Evolutionary conservation across 2,888 invertebrate species (phyloP).

Genomic region (Ypsolopha scabrella): DNA sequence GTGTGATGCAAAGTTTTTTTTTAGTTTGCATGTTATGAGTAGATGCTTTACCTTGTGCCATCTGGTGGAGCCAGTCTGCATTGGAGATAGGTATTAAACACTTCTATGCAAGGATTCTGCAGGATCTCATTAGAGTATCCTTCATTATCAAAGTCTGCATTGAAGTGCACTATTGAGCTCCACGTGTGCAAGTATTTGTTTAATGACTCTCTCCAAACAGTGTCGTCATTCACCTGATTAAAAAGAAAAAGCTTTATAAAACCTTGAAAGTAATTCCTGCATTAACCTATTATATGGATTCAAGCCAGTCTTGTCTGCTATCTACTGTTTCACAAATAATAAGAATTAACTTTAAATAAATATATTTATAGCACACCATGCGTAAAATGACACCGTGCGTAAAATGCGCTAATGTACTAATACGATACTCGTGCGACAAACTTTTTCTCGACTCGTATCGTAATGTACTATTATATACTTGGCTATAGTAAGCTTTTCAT

Average conservation of each 20-base stretch:
- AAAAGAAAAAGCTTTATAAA: not conserved
- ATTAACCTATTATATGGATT: too few relatives aligned
- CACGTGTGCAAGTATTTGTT: constrained; percentile 61
- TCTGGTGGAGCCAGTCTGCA: constrained; percentile 87
- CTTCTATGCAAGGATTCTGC: constrained; percentile 60
- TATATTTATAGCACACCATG: not conserved
- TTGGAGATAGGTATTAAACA: constrained; percentile 85
- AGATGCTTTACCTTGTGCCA: constrained; percentile 64
- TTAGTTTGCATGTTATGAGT: too few relatives aligned
- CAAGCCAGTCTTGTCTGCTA: too few relatives aligned
- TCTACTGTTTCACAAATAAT: too few relatives aligned
- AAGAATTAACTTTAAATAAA: not conserved
- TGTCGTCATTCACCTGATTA: constrained; percentile 45
- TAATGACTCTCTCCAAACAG: constrained; percentile 57
- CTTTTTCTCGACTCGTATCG: too few relatives aligned
- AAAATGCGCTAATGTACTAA: too few relatives aligned
- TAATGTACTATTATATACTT: too few relatives aligned
- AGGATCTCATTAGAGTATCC: constrained; percentile 47
- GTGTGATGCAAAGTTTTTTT: too few relatives aligned
- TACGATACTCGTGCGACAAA: too few relatives aligned
- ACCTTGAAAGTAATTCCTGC: too few relatives aligned
- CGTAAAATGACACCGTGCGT: too few relatives aligned
- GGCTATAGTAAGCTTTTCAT: too few relatives aligned
- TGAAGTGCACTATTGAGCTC: constrained; percentile 46
- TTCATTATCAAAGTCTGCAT: constrained; percentile 23